Evolutionary conservation across 2,797 vertebrate species (phyloP).

Genomic region (Leptodactylus fallax): DNA sequence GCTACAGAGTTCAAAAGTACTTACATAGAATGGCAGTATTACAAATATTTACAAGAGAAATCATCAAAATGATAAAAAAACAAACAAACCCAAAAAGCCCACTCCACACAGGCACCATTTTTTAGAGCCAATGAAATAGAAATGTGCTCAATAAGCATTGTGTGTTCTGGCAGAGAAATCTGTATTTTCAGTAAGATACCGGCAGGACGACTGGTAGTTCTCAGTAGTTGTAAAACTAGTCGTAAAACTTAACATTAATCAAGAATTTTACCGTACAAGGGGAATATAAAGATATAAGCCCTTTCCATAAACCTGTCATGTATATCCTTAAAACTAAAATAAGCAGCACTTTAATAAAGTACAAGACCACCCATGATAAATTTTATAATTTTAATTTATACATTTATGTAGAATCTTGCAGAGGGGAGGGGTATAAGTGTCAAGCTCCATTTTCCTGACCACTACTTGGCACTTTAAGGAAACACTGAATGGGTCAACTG

Average conservation of each 20-base stretch:
- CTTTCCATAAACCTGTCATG: no score
- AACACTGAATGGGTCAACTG: background rate
- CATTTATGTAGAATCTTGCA: no score
- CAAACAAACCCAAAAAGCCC: background rate
- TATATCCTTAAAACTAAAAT: no score
- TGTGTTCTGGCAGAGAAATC: background rate
- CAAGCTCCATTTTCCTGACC: background rate
- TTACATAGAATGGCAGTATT: constrained; percentile 57
- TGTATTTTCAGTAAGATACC: background rate
- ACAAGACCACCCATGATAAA: no score
- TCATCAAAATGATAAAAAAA: background rate
- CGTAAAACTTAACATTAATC: no score
- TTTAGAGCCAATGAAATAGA: background rate
- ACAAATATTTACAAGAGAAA: constrained; percentile 66
- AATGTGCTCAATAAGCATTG: background rate
- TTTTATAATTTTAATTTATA: no score
- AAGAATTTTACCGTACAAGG: no score
- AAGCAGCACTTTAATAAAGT: background rate
- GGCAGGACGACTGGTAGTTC: background rate
- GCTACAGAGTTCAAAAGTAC: constrained; percentile 66
- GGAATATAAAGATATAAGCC: no score
- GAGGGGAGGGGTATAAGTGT: background rate
- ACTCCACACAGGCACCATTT: background rate
- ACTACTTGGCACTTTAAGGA: background rate
- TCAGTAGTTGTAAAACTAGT: no score